A percentile compares a stretch with the other conserved stretches of the same genome.
Evolutionary conservation across 1,140 invertebrate genomes (phyloP).

Genomic region (Lordiphosa clarofinis): DNA sequence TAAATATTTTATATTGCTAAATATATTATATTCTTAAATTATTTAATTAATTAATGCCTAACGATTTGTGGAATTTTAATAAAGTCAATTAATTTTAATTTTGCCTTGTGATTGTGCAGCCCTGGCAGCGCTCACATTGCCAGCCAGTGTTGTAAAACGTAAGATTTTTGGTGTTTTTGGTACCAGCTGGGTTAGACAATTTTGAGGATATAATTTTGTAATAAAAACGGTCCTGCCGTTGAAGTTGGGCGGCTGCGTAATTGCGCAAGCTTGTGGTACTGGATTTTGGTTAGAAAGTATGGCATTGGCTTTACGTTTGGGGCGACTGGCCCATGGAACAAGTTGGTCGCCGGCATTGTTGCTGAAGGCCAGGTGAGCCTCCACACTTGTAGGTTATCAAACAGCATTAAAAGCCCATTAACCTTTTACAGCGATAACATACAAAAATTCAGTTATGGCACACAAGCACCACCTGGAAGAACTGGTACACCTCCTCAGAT

Average conservation of each 20-base stretch:
- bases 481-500: constrained; percentile 30
- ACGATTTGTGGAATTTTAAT: too few species aligned
- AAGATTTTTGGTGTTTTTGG: too few species aligned
- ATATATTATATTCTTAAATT: too few species aligned
- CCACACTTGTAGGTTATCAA: constrained; percentile 4
- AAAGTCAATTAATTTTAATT: too few species aligned
- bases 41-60: too few species aligned
- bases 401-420: constrained; percentile 51
- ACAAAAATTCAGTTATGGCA: constrained; percentile 16
- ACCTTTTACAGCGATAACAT: constrained; percentile 20
- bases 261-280: constrained; percentile 15
- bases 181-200: too few species aligned
- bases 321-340: constrained; percentile 16
- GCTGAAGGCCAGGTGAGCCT: constrained; percentile 32
- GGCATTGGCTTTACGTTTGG: constrained; percentile 52
- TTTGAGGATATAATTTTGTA: too few species aligned
- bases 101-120: too few species aligned
- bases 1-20: too few species aligned
- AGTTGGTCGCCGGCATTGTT: constrained; percentile 37
- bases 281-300: constrained; percentile 13
- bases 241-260: constrained; percentile 65
- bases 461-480: neutral
- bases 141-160: constrained; percentile 11
- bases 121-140: constrained; percentile 12
- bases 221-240: constrained; percentile 34